These are phyloP conservation scores for Harpalus rufipes DNA, from an alignment of 2,888 invertebrate species.

Conservation along the genomic window DNA sequence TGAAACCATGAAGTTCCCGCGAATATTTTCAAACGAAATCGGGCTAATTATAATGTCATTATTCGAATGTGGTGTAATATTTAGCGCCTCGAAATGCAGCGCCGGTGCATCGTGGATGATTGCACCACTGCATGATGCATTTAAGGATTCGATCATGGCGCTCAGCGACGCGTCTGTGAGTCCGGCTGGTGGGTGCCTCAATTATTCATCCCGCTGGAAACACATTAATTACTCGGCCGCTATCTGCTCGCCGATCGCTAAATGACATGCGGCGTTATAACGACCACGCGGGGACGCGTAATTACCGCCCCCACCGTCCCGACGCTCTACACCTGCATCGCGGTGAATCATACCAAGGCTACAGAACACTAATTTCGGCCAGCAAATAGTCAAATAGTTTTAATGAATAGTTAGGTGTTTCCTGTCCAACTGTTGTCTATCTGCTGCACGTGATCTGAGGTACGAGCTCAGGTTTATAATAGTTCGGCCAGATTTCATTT, in stretches of 20 bases:
- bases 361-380: too few relatives aligned
- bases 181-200: conserved; percentile 70
- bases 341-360: background rate
- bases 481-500: too few relatives aligned
- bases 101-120: background rate
- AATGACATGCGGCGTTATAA: conserved; percentile 58
- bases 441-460: too few relatives aligned
- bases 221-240: conserved; percentile 73
- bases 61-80: too few relatives aligned
- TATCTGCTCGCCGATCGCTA: conserved; percentile 61
- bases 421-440: too few relatives aligned
- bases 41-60: too few relatives aligned
- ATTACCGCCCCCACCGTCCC: conserved; percentile 71
- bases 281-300: conserved; percentile 47
- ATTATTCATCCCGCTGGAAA: conserved; percentile 75
- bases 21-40: too few relatives aligned
- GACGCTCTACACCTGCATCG: conserved; percentile 13
- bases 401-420: too few relatives aligned
- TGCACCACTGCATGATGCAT: background rate
- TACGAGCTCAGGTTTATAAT: too few relatives aligned
- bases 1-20: too few relatives aligned
- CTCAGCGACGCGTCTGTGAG: conserved; percentile 71
- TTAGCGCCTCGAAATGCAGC: too few relatives aligned
- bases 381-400: too few relatives aligned
- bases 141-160: conserved; percentile 19